These are phyloP conservation scores for Erpobdella octoculata DNA, from an alignment of 2,888 invertebrate genomes.

Conservation along the genomic window DNA sequence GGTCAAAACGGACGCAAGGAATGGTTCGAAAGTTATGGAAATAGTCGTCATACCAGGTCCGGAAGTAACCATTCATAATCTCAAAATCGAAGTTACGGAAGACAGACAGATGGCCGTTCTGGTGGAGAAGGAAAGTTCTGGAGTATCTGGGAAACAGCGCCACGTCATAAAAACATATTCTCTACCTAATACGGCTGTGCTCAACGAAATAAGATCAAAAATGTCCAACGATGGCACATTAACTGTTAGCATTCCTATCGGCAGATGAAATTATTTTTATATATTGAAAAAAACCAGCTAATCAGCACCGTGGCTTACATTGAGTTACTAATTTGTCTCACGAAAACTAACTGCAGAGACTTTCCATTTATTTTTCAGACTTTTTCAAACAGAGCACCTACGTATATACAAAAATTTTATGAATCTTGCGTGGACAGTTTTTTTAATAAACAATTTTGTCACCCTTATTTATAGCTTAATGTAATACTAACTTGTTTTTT, in stretches of 20 bases:
- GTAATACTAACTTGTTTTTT: too few species aligned
- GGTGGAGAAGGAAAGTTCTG: slow-evolving; percentile 24
- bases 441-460: too few species aligned
- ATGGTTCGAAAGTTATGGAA: slow-evolving; percentile 35
- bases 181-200: slow-evolving; percentile 35
- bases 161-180: slow-evolving; percentile 37
- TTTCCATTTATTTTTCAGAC: too few species aligned
- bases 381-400: too few species aligned
- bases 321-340: too few species aligned
- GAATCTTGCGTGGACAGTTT: too few species aligned
- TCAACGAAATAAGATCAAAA: slow-evolving; percentile 31
- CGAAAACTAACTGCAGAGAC: too few species aligned
- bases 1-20: slow-evolving; percentile 18
- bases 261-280: background rate
- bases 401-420: too few species aligned
- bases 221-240: slow-evolving; percentile 35
- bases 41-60: slow-evolving; percentile 37
- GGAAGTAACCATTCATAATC: slow-evolving; percentile 31
- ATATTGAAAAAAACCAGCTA: too few species aligned
- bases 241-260: slow-evolving; percentile 35
- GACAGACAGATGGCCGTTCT: slow-evolving; percentile 32
- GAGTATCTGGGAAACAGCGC: background rate
- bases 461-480: too few species aligned
- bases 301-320: too few species aligned
- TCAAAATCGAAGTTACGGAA: slow-evolving; percentile 35